These are phyloP conservation scores for Chrysina gloriosa DNA, from an alignment of 2,888 invertebrate genomes.

Conservation along the genomic window DNA sequence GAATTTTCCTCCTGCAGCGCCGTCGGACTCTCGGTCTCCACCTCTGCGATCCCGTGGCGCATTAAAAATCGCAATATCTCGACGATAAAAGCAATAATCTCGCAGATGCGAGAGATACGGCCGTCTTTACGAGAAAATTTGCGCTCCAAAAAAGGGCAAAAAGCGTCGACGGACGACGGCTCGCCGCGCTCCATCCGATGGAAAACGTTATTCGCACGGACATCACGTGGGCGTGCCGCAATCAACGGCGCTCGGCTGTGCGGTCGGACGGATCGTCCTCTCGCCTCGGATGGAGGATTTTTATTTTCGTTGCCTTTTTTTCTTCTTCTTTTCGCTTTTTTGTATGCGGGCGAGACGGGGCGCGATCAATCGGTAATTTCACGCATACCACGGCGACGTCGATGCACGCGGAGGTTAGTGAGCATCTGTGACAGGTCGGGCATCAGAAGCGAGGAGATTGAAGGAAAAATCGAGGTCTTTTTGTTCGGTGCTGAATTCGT, in stretches of 20 bases:
- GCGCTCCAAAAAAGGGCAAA: background rate
- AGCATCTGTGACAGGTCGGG: too few species aligned
- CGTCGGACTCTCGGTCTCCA: background rate
- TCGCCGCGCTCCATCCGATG: background rate
- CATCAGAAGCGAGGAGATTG: too few species aligned
- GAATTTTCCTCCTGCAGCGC: too few species aligned
- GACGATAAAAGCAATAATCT: background rate
- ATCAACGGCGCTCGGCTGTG: background rate
- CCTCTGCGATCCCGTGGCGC: background rate
- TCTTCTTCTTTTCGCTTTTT: too few species aligned
- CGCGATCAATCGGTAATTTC: constrained; percentile 19
- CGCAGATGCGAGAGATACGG: background rate
- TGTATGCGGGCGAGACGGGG: background rate
- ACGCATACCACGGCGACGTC: constrained; percentile 26
- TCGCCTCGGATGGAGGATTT: background rate
- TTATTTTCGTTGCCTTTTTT: too few species aligned
- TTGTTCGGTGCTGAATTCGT: too few species aligned
- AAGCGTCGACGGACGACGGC: background rate
- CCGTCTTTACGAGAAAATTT: background rate
- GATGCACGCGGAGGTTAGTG: too few species aligned
- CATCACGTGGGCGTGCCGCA: background rate
- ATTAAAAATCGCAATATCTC: background rate
- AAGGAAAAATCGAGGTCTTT: too few species aligned
- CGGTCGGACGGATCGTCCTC: background rate
- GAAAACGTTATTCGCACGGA: background rate